Evolutionary conservation across 2,113 vertebrate species (phyloP).

Genomic region (Planiliza haematocheilus): DNA sequence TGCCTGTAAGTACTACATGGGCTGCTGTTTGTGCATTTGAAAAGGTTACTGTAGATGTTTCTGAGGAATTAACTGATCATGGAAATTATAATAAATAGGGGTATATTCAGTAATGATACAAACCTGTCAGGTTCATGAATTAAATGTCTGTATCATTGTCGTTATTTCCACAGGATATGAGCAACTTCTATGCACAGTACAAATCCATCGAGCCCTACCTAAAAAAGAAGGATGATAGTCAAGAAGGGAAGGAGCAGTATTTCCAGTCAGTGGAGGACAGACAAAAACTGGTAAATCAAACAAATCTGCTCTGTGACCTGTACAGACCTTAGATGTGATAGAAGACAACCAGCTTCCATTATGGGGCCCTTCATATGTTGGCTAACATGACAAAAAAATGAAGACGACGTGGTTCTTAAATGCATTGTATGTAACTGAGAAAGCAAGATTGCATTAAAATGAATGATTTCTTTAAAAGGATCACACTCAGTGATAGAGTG

Average conservation of each 20-base stretch:
- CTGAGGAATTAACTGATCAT: too few species aligned
- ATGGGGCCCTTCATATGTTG: background rate
- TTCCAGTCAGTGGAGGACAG: slow-evolving; percentile 93
- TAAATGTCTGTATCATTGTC: background rate
- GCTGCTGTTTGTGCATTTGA: too few species aligned
- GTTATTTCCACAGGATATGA: slow-evolving; percentile 87
- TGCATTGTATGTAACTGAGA: too few species aligned
- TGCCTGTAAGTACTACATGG: slow-evolving; percentile 87
- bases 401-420: background rate
- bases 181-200: slow-evolving; percentile 97
- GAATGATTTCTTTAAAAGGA: too few species aligned
- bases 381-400: background rate
- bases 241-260: slow-evolving; percentile 91
- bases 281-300: slow-evolving; percentile 89
- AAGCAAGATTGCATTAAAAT: too few species aligned
- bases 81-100: too few species aligned
- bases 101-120: background rate
- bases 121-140: background rate
- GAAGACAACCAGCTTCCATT: too few species aligned
- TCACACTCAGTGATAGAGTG: too few species aligned
- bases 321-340: background rate
- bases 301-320: background rate
- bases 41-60: background rate
- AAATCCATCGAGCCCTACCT: slow-evolving; percentile 95
- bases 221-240: slow-evolving; percentile 92